Evolutionary conservation across 2,797 vertebrate genomes (phyloP).

Genomic region (Thaleichthys pacificus): DNA sequence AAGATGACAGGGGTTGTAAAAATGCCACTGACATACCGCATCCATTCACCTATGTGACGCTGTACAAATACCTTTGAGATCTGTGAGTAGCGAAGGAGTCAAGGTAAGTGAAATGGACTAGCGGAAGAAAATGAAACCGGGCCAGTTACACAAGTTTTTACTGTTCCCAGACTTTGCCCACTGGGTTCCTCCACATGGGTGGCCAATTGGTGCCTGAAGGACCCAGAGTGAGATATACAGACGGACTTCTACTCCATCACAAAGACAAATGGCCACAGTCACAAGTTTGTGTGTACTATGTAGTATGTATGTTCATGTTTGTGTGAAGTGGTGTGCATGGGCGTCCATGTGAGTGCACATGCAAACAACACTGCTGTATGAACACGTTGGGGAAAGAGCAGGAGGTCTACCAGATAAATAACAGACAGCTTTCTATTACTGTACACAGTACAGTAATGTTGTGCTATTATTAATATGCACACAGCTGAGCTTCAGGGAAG

Average conservation of each 20-base stretch:
- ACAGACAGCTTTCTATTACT: too few species aligned
- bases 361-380: not conserved
- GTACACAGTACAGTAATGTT: not conserved
- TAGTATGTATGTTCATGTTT: not conserved
- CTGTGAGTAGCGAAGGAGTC: too few species aligned
- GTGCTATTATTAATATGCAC: not conserved
- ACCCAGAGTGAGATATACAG: not conserved
- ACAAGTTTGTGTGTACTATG: too few species aligned
- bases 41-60: not conserved
- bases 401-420: not conserved
- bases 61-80: too few species aligned
- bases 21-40: not conserved
- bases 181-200: not conserved
- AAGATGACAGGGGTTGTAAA: not conserved
- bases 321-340: not conserved
- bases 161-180: too few species aligned
- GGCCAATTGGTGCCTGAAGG: not conserved
- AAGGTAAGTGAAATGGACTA: too few species aligned
- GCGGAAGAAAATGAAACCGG: too few species aligned
- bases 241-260: not conserved
- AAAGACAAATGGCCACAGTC: not conserved
- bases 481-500: not conserved
- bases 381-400: not conserved
- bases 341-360: not conserved
- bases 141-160: too few species aligned